Conservation (phyloP, 2,797 vertebrate genomes). For the Onychomys leucogaster region DNA sequence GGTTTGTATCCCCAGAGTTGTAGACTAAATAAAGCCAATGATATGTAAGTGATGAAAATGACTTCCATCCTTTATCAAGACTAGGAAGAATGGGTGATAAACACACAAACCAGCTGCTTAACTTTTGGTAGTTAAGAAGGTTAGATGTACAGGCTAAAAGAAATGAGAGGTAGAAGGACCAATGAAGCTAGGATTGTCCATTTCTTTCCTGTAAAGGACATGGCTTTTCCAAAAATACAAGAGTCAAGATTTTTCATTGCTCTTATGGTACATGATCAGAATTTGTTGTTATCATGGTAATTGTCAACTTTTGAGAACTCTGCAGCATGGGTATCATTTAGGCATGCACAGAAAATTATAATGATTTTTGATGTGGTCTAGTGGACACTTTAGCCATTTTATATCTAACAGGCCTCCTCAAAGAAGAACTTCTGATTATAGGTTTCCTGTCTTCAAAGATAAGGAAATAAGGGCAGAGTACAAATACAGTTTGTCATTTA, state of each 20-base stretch:
- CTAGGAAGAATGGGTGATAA: no score
- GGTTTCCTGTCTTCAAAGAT: no score
- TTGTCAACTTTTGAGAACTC: not conserved
- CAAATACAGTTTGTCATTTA: no score
- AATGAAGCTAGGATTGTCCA: not conserved
- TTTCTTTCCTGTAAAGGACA: not conserved
- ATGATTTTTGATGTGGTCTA: no score
- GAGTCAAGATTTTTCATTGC: not conserved
- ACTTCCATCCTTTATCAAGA: no score
- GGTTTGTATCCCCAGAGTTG: not conserved
- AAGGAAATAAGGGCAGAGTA: no score
- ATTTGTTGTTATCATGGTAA: not conserved
- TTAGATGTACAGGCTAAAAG: not conserved
- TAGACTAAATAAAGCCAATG: not conserved
- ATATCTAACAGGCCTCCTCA: no score
- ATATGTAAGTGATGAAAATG: not conserved
- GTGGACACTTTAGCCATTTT: no score
- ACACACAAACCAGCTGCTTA: not conserved
- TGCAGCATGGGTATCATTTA: not conserved
- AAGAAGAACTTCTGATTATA: no score
- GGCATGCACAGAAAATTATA: not conserved
- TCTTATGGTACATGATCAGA: not conserved
- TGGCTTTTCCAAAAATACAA: not conserved
- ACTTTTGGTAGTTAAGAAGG: not conserved
- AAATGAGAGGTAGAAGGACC: not conserved